Base-by-base conservation (phyloP, 2,797 vertebrate species). In the Carapus acus region DNA sequence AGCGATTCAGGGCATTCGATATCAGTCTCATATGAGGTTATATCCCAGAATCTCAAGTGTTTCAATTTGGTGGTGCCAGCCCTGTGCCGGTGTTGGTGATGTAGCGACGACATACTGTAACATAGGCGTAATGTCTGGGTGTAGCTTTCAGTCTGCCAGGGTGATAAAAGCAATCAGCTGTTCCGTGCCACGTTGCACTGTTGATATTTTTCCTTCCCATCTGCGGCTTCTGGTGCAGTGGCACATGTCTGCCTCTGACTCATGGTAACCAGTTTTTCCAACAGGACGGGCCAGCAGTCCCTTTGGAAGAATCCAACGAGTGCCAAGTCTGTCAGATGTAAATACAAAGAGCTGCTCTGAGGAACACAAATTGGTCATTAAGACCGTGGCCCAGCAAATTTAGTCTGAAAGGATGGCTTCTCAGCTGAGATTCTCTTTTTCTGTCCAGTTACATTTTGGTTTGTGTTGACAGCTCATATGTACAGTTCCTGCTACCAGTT, bases 141-240 rank as follows among this genome's bases (percentile, higher is more conserved):
- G 76, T 64, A 65, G 40, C 23, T 17, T 22, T 24, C 42, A 49
- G 54, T 50, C 40, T 52, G 66, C 19, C 53, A 70, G 75, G 48
- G 56, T 68, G 67, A 75, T 76, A 71, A 77, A 77, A 74, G 46
- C 63, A 71, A 80, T 84, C 75, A 73, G 79, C 83, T 83, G 81
- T 62, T 77, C 73, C 57, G 22, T 85, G 84, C 84, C 85, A 86
- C 84, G 81, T 87, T 82, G 83, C 79, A 79, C 72, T 77, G 76
- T 76, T 84, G 79, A 77, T 73, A 69, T 60, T 66, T 63, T 65
- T 43, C 33, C 43, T 43, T 60, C 17, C 27, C 56, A 37, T 16
- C 23, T 31, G 46, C 37, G 17, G 21, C 39, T 31, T 7, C 14
- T 45, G 39, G 37, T 39, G 31, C 52, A 43, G 43, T 43, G 51